Evolutionary conservation across 2,888 invertebrate species (phyloP).

Genomic region (Diloba caeruleocephala): DNA sequence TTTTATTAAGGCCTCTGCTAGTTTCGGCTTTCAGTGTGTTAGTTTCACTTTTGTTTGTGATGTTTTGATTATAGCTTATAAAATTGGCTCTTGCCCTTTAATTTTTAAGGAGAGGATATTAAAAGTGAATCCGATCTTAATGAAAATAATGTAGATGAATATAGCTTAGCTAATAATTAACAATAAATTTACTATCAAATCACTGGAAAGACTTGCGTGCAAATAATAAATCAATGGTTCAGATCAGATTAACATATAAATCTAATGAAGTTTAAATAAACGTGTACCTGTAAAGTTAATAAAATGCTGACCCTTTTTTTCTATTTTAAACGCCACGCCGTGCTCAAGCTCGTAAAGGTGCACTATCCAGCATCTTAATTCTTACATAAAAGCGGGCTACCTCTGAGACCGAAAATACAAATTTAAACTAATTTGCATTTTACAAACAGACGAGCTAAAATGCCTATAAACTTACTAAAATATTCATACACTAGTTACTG

Average conservation of each 20-base stretch:
- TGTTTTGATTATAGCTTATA: too few relatives aligned
- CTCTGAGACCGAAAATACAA: constrained; percentile 23
- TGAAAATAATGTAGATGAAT: too few relatives aligned
- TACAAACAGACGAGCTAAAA: constrained; percentile 30
- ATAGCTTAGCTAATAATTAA: too few relatives aligned
- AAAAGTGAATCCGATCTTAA: too few relatives aligned
- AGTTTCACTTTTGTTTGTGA: too few relatives aligned
- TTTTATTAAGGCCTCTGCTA: constrained; percentile 7
- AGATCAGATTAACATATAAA: too few relatives aligned
- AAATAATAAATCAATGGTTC: too few relatives aligned
- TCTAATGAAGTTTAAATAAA: too few relatives aligned
- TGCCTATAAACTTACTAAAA: constrained; percentile 31
- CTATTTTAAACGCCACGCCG: not conserved
- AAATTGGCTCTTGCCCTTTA: too few relatives aligned
- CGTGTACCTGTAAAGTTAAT: not conserved
- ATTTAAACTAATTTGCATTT: constrained; percentile 38
- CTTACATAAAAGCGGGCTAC: constrained; percentile 12
- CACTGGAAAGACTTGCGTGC: too few relatives aligned
- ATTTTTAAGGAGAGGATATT: too few relatives aligned
- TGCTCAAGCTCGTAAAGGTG: not conserved
- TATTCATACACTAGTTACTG: constrained; percentile 35
- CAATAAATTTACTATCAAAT: too few relatives aligned
- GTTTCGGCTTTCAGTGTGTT: constrained; percentile 21
- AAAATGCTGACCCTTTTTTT: not conserved
- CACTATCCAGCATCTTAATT: constrained; percentile 13